Conservation (phyloP, 2,888 invertebrate species). For the Drosophila paucipuncta region DNA sequence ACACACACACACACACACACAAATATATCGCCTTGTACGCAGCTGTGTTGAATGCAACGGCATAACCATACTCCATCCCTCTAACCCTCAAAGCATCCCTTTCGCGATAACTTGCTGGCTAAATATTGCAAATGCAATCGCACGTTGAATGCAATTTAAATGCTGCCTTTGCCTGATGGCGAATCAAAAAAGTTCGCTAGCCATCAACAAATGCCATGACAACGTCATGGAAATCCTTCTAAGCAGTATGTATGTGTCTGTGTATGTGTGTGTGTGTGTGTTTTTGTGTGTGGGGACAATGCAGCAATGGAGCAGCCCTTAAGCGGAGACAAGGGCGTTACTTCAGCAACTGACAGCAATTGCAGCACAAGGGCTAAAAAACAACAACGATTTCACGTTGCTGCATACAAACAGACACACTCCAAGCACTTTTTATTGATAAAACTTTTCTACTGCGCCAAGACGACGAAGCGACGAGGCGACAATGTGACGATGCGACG, state of each 20-base stretch:
- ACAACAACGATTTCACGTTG: conserved; percentile 30
- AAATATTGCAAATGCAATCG: conserved; percentile 54
- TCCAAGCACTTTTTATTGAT: conserved; percentile 71
- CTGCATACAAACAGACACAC: conserved; percentile 36
- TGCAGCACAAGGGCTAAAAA: conserved; percentile 34
- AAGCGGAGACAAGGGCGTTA: conserved; percentile 19
- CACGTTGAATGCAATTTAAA: conserved; percentile 62
- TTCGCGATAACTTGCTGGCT: conserved; percentile 25
- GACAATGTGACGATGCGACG: conserved; percentile 9
- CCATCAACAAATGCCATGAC: conserved; percentile 58
- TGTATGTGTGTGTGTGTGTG: no score
- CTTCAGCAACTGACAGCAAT: conserved; percentile 38
- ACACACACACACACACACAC: not conserved
- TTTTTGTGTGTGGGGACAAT: conserved; percentile 3
- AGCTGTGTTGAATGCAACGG: not conserved
- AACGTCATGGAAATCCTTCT: conserved; percentile 45
- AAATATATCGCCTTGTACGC: not conserved
- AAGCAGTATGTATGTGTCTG: not conserved
- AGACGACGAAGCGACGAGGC: conserved; percentile 43
- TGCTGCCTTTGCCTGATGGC: conserved; percentile 19
- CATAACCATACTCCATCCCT: not conserved
- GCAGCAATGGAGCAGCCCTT: conserved; percentile 7
- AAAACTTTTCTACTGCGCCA: conserved; percentile 71
- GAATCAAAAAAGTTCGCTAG: conserved; percentile 37
- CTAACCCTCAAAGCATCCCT: not conserved